Percentiles rank a stretch among this genome's conserved stretches.
Evolutionary conservation across 2,888 invertebrate genomes (phyloP).

Genomic region (Caenorhabditis sp.): DNA sequence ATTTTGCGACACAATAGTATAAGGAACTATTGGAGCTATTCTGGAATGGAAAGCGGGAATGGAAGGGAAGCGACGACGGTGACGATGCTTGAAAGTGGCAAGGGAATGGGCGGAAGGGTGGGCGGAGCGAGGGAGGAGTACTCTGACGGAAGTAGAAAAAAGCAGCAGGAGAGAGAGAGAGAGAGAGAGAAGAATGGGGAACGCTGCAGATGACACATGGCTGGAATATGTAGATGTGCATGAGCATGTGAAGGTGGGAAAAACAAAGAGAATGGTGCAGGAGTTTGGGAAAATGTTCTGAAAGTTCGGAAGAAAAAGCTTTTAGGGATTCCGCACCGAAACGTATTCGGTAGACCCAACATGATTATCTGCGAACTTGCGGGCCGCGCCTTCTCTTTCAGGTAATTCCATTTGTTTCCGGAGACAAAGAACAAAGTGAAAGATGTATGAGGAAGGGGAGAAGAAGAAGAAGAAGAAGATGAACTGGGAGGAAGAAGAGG

Average conservation of each 20-base stretch:
- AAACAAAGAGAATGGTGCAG: constrained; percentile 15
- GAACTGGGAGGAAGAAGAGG: constrained; percentile 13
- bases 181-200: constrained; percentile 13
- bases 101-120: constrained; percentile 1
- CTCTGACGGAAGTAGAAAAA: constrained; percentile 26
- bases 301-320: constrained; percentile 9
- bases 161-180: constrained; percentile 12
- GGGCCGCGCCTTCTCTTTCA: constrained; percentile 14
- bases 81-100: constrained; percentile 22
- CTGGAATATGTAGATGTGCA: constrained; percentile 16
- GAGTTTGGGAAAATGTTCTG: background rate
- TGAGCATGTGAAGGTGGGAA: constrained; percentile 1
- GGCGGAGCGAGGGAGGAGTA: constrained; percentile 27
- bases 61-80: constrained; percentile 19
- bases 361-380: constrained; percentile 33
- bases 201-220: constrained; percentile 38
- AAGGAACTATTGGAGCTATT: background rate
- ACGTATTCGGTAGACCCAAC: constrained; percentile 29
- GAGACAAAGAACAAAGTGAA: constrained; percentile 2
- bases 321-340: constrained; percentile 10
- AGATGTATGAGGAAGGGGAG: background rate
- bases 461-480: background rate
- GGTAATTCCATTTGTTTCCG: constrained; percentile 37
- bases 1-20: constrained; percentile 16
- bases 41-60: constrained; percentile 14